These are phyloP conservation scores for Elgaria multicarinata DNA, from an alignment of 2,113 vertebrate genomes.

Conservation along the genomic window DNA sequence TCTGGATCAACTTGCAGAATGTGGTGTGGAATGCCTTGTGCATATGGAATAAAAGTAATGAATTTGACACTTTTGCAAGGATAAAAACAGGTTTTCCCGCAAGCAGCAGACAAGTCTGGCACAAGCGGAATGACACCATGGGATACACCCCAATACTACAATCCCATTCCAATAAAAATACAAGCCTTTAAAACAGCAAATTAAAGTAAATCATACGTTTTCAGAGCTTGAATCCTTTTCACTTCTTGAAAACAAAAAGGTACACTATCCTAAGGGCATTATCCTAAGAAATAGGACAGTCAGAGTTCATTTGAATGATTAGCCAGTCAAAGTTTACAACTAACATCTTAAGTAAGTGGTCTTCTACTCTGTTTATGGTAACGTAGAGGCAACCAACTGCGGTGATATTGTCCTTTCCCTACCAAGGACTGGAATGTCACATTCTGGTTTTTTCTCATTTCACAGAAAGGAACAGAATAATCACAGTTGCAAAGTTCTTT, in stretches of 20 bases:
- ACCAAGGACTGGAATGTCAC: not conserved
- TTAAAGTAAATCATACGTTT: not conserved
- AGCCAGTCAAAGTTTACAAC: not conserved
- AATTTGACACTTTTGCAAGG: too few species aligned
- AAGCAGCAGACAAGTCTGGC: too few species aligned
- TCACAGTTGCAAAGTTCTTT: not conserved
- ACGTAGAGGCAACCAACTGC: not conserved
- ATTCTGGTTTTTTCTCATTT: not conserved
- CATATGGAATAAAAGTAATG: too few species aligned
- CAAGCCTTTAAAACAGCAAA: not conserved
- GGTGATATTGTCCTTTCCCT: not conserved
- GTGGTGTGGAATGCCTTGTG: too few species aligned
- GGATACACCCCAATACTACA: not conserved
- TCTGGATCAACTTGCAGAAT: too few species aligned
- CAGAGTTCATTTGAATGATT: not conserved
- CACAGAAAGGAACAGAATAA: not conserved
- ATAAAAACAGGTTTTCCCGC: too few species aligned
- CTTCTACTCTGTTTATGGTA: not conserved
- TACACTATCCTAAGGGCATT: constrained; percentile 11
- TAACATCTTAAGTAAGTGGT: not conserved
- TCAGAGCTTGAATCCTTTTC: constrained; percentile 62
- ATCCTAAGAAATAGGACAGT: constrained; percentile 33
- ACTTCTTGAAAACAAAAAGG: constrained; percentile 48
- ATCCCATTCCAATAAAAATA: constrained; percentile 5
- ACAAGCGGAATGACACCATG: too few species aligned